Percentiles rank a stretch among this genome's conserved stretches.
phyloP scores from a whole-genome alignment of 2,113 vertebrate genomes.

The Pipa parva region DNA sequence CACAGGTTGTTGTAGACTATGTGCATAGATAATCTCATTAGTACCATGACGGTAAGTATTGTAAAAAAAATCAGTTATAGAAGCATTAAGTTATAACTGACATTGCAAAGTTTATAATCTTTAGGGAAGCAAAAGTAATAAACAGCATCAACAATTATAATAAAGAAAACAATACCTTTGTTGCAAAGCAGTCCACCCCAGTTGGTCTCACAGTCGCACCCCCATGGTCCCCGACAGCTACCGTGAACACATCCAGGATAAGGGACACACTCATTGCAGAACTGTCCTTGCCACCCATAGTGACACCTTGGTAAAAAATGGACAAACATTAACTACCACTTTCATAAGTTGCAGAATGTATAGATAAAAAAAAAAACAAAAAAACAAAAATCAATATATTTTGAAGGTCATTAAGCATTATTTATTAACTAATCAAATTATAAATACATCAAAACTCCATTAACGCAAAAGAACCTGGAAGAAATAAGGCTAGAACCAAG shows the following conservation, averaged over 20 bases:
- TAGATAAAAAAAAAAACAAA: background rate
- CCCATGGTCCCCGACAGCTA: constrained; percentile 83
- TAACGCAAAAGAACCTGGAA: too few species aligned
- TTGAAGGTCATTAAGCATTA: too few species aligned
- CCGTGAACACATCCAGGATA: constrained; percentile 92
- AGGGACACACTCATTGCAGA: constrained; percentile 85
- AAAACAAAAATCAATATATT: background rate
- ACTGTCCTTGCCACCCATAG: constrained; percentile 88
- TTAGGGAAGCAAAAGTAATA: too few species aligned
- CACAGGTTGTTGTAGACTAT: too few species aligned
- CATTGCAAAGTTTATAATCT: too few species aligned
- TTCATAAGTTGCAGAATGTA: background rate
- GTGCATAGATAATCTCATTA: too few species aligned
- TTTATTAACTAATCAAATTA: too few species aligned
- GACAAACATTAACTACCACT: background rate
- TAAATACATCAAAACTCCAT: too few species aligned
- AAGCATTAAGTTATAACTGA: too few species aligned
- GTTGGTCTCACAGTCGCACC: constrained; percentile 92
- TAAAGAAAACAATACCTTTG: constrained; percentile 75
- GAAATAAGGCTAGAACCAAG: too few species aligned
- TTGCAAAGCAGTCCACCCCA: constrained; percentile 94
- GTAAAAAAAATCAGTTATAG: too few species aligned
- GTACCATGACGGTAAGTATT: too few species aligned
- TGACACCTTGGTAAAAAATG: constrained; percentile 69
- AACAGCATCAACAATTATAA: background rate